Evolutionary conservation across 2,888 invertebrate species (phyloP), one percentile per base, ranked within the genome.

Genomic region (Bruchidius siliquastri): DNA sequence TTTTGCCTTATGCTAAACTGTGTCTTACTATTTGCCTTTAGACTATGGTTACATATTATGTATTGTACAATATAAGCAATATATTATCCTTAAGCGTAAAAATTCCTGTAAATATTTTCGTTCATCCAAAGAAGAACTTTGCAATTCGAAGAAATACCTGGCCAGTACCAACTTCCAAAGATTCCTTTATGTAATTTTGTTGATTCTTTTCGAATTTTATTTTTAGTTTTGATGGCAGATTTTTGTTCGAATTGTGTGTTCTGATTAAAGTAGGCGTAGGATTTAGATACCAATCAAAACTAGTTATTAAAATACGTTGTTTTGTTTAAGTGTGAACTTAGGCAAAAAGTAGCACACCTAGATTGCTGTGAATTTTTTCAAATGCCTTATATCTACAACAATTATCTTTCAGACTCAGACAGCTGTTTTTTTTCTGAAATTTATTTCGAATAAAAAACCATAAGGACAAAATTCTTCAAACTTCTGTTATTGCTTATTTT

Each of bases 1-100:
- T 77, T 79, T 76, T 76, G 79, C 78, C 80, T 76, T 71, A 71
- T 21, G 76, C 73, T 74, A 75, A 72, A 74, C 75, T 73, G 77
- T 79, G 80, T 78, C 77, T 79, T 79, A 80, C 74, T 74, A 77
- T 79, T 80, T 79, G 81, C 81, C 81, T 82, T 81, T 80, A 80
- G 81, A 73, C 69, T 73, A 76, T 68, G 2, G 22, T 68, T 68
- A 78, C 76, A 80, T 76, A 74, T n/a, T 77, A 76, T 75, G 79
- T 76, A 81, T 77, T 81, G 80, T 82, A 82, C 79, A 83, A 76
- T 81, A 82, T 83, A 82, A 81, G 83, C 82, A 83, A 83, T 80
- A 75, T 78, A 76, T 76, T 70, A 71, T 72, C 71, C 73, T 71
- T 73, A 77, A 71, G 74, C 68, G 72, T 68, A 67, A 68, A 68